phyloP scores from a whole-genome alignment of 1,140 invertebrate genomes.

The Saxidomus purpurata region DNA sequence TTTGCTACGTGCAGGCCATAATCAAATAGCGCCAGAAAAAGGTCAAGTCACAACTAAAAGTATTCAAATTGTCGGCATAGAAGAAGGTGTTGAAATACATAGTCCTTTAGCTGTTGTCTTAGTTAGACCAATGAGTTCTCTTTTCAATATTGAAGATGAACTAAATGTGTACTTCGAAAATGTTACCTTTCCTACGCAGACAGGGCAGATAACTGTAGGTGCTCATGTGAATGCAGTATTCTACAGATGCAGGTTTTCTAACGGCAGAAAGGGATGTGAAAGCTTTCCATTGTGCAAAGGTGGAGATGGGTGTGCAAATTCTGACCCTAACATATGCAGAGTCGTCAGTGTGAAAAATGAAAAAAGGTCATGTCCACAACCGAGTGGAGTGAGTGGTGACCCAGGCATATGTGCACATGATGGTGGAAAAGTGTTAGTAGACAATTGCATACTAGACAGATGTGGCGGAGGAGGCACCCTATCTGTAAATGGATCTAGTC shows the following conservation, averaged over 20 bases:
- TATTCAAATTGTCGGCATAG: slow-evolving; percentile 16
- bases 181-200: not conserved
- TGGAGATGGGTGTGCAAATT: not conserved
- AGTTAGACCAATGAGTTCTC: not conserved
- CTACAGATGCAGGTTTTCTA: slow-evolving; percentile 19
- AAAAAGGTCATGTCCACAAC: not conserved
- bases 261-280: slow-evolving; percentile 29
- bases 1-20: not conserved
- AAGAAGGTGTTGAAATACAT: slow-evolving; percentile 23
- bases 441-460: slow-evolving; percentile 8
- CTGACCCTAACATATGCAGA: not conserved
- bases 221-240: not conserved
- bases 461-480: slow-evolving; percentile 28
- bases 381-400: not conserved
- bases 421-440: not conserved
- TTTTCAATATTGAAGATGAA: not conserved
- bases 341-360: not conserved
- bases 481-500: not conserved
- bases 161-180: slow-evolving; percentile 24
- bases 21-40: not conserved
- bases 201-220: not conserved
- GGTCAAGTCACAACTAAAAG: not conserved
- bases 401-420: not conserved
- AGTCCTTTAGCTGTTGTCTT: too few species aligned
- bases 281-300: slow-evolving; percentile 16